Base-by-base conservation (phyloP, 2,888 invertebrate species). In the Aquatica leii region DNA sequence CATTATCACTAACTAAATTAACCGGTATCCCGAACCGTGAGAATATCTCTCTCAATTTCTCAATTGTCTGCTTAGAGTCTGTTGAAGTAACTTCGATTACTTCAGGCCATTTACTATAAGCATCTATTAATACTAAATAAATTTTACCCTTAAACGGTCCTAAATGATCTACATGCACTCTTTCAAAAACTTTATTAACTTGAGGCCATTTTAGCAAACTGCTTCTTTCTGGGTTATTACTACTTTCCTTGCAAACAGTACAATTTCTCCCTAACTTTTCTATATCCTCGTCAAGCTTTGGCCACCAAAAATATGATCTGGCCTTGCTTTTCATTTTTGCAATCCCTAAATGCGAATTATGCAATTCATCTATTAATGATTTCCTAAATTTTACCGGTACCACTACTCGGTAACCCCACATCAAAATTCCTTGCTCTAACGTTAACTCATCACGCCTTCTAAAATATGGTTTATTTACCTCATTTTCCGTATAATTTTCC, bases 261-360 rank as follows among this genome's bases (percentile, higher is more conserved):
- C 41, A 54, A 20, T n/a, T n/a, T 20, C n/a, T 20, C 5, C 12
- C 14, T 46, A 14, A 17, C 3, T 18, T 4, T 37, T 46, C 48
- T 6, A 56, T 48, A 4, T 56, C 35, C 24, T n/a, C 11, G 15
- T 66, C 66, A 0, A 63, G 15, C 2, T 62, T 60, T 1, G 65
- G 62, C 69, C 69, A 69, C 67, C 67, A 69, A 11, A 69, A 55
- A 18, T 62, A 62, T 15, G 55, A 54, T 2, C 67, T 37, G 1
- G 61, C 67, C n/a, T 59, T 8, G 0, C 20, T 12, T 43, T 69
- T 66, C n/a, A 58, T 57, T 50, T 60, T 66, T 0, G 59, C 59
- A 1, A 65, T 55, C 5, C 67, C 67, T 52, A 53, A 58, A 46
- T 65, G 60, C 1, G 51, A 17, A 5, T 56, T 46, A 40, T 69